A percentile compares a stretch with the other conserved stretches of the same genome.
phyloP scores from a whole-genome alignment of 2,113 vertebrate genomes.

The Mesocricetus auratus region DNA sequence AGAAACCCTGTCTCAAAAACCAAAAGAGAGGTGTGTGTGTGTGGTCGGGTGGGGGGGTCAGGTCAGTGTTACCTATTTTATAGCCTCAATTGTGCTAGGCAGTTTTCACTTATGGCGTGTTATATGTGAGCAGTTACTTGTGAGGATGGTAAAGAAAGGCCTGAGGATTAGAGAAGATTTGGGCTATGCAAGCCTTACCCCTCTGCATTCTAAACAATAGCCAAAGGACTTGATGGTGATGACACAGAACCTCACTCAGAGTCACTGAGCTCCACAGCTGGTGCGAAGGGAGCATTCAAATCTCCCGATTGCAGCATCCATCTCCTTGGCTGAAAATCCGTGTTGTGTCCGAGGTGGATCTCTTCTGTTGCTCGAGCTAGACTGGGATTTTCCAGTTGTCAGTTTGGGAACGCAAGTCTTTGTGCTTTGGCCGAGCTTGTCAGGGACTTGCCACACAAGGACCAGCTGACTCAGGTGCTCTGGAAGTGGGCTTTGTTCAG shows the following conservation, averaged over 20 bases:
- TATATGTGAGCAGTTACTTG: not conserved
- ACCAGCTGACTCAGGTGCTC: constrained; percentile 38
- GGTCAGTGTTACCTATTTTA: not conserved
- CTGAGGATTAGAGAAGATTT: not conserved
- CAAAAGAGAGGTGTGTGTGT: not conserved
- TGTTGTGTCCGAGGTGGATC: not conserved
- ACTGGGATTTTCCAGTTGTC: not conserved
- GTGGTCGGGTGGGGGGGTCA: too few species aligned
- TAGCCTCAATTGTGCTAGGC: not conserved
- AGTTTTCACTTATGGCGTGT: not conserved
- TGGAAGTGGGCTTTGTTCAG: not conserved
- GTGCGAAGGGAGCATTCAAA: not conserved
- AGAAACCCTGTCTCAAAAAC: not conserved
- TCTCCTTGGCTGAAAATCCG: not conserved
- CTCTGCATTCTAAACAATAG: not conserved
- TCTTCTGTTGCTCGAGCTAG: not conserved
- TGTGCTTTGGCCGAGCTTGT: not conserved
- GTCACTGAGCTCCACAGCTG: not conserved
- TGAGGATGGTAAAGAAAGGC: not conserved
- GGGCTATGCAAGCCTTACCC: rapidly evolving
- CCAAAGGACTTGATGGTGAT: not conserved
- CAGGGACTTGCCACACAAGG: not conserved
- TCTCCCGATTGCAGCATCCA: not conserved
- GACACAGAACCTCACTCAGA: not conserved
- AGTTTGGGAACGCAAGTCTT: not conserved